Evolutionary conservation across 2,888 invertebrate genomes (phyloP).

Genomic region (Alloscopus bannaensis): DNA sequence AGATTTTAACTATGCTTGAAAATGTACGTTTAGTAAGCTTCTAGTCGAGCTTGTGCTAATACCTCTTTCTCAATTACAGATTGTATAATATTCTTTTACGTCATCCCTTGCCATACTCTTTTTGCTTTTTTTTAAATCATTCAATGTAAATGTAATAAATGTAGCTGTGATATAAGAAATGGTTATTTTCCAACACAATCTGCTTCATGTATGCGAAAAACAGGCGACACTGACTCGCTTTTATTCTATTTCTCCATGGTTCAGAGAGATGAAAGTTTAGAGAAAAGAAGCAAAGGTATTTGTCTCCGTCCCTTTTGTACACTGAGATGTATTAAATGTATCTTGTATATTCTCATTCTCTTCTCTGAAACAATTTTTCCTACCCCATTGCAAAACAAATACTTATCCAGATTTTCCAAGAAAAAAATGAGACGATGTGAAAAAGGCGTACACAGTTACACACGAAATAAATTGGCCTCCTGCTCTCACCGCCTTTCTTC

Average conservation of each 20-base stretch:
- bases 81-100: too few relatives aligned
- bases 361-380: neutral
- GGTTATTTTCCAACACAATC: too few relatives aligned
- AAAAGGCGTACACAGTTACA: slow-evolving; percentile 46
- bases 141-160: too few relatives aligned
- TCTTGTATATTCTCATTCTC: neutral
- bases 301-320: neutral
- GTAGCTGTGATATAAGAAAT: too few relatives aligned
- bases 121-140: too few relatives aligned
- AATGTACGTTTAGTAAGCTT: too few relatives aligned
- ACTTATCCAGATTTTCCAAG: neutral
- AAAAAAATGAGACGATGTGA: slow-evolving; percentile 31
- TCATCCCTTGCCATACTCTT: too few relatives aligned
- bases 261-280: neutral
- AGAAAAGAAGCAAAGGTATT: neutral
- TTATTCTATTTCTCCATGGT: neutral
- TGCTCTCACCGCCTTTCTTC: slow-evolving; percentile 36
- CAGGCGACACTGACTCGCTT: too few relatives aligned
- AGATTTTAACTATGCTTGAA: too few relatives aligned
- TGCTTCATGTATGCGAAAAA: too few relatives aligned
- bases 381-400: neutral
- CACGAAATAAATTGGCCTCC: slow-evolving; percentile 56
- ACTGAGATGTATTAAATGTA: neutral
- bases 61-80: too few relatives aligned
- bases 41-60: too few relatives aligned